These are phyloP conservation scores for Macrophya alboannulata DNA, from an alignment of 2,888 invertebrate species.

Conservation along the genomic window DNA sequence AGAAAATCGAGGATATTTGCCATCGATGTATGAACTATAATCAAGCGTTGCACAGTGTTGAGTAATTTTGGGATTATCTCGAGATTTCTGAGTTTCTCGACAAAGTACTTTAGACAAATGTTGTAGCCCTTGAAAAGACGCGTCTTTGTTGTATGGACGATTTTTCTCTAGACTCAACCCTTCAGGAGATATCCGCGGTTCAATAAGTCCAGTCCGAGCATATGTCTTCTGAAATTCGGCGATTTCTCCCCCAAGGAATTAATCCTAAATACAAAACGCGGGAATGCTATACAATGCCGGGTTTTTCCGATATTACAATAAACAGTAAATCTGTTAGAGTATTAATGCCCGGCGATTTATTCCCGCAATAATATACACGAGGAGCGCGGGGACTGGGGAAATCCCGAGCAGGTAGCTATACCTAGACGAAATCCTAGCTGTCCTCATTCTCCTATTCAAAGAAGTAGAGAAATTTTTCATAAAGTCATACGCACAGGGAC, in stretches of 20 bases:
- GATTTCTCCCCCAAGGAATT: too few species aligned
- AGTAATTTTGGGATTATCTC: neutral
- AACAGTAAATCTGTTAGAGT: neutral
- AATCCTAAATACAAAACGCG: too few species aligned
- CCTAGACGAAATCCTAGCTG: neutral
- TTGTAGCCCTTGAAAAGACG: neutral
- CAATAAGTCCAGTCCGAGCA: neutral
- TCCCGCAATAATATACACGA: neutral
- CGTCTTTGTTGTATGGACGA: neutral
- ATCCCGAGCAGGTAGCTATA: slow-evolving; percentile 5
- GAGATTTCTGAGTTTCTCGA: neutral
- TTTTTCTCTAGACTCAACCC: neutral
- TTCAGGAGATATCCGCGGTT: neutral
- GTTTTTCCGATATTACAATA: neutral
- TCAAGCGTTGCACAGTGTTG: neutral
- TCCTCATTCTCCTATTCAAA: neutral
- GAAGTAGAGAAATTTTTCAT: neutral
- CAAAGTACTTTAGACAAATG: neutral
- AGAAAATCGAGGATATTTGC: neutral
- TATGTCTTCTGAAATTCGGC: too few species aligned
- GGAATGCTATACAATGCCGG: neutral
- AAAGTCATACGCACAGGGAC: neutral
- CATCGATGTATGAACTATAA: neutral
- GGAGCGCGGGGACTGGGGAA: neutral
- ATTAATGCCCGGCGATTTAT: neutral